Evolutionary conservation across 2,888 invertebrate genomes (phyloP).

Genomic region (Elysia crispata): DNA sequence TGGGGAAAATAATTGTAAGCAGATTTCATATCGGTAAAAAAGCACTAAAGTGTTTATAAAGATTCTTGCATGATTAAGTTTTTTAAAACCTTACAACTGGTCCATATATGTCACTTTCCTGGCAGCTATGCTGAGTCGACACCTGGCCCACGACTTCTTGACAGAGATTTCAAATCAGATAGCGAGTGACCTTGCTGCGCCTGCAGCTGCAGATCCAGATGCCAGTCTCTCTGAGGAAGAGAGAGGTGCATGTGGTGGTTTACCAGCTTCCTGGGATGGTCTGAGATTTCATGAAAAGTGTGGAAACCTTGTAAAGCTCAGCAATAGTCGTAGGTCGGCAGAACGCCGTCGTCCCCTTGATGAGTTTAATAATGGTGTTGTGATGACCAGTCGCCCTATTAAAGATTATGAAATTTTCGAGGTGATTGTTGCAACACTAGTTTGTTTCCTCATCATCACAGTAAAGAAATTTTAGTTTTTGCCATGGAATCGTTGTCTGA

Average conservation of each 20-base stretch:
- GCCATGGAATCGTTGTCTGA: too few relatives aligned
- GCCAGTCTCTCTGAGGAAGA: slow-evolving; percentile 38
- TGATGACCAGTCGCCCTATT: slow-evolving; percentile 76
- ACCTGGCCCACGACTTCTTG: slow-evolving; percentile 68
- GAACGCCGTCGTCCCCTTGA: slow-evolving; percentile 75
- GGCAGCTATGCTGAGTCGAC: slow-evolving; percentile 45
- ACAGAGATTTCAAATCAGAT: slow-evolving; percentile 70
- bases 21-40: too few relatives aligned
- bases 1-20: too few relatives aligned
- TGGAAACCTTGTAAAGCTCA: slow-evolving; percentile 88
- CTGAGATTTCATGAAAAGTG: slow-evolving; percentile 91
- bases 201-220: not conserved
- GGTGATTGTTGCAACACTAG: slow-evolving; percentile 55
- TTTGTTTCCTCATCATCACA: too few relatives aligned
- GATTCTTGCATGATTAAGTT: too few relatives aligned
- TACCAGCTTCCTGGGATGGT: slow-evolving; percentile 40
- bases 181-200: slow-evolving; percentile 61
- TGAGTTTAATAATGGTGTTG: slow-evolving; percentile 77
- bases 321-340: slow-evolving; percentile 70
- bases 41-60: too few relatives aligned
- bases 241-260: slow-evolving; percentile 11
- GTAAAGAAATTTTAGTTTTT: too few relatives aligned
- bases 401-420: slow-evolving; percentile 76
- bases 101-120: not conserved
- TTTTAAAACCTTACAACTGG: too few relatives aligned